These are phyloP conservation scores for Tychaedon coryphoeus DNA, from an alignment of 2,113 vertebrate genomes.

Conservation along the genomic window DNA sequence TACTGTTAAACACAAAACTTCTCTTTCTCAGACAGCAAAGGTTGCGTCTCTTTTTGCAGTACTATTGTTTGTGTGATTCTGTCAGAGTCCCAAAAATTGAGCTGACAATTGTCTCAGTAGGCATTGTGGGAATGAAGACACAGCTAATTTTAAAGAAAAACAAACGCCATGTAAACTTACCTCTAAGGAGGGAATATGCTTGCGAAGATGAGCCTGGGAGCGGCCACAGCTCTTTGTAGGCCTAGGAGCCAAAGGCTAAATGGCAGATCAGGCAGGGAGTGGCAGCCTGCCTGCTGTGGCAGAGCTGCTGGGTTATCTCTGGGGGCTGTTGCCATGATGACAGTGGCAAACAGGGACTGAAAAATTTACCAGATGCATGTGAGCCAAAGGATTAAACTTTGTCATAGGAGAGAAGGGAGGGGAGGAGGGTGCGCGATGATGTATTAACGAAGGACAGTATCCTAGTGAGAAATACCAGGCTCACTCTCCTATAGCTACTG, in stretches of 20 bases:
- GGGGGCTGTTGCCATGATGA: constrained; percentile 1
- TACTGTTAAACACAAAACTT: not conserved
- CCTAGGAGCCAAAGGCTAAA: not conserved
- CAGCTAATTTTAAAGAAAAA: not conserved
- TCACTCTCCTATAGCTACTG: not conserved
- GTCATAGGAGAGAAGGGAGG: not conserved
- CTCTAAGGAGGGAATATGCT: not conserved
- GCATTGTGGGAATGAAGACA: not conserved
- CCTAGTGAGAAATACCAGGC: constrained; percentile 33
- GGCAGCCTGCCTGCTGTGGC: not conserved
- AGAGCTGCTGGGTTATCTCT: constrained; percentile 15
- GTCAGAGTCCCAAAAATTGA: not conserved
- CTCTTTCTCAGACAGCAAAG: not conserved
- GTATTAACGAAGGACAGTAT: not conserved
- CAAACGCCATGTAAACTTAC: not conserved
- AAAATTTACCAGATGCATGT: constrained; percentile 14
- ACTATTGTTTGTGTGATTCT: not conserved
- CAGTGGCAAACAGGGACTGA: constrained; percentile 25
- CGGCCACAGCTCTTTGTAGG: not conserved
- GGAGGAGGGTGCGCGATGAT: not conserved
- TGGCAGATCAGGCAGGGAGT: not conserved
- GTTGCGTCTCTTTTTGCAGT: not conserved
- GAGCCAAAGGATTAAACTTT: constrained; percentile 47
- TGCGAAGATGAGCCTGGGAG: not conserved
- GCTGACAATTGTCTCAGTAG: not conserved